Percentiles rank a stretch among this genome's conserved stretches.
Conservation (phyloP, 2,888 invertebrate genomes). For the Pheosia gnoma region DNA sequence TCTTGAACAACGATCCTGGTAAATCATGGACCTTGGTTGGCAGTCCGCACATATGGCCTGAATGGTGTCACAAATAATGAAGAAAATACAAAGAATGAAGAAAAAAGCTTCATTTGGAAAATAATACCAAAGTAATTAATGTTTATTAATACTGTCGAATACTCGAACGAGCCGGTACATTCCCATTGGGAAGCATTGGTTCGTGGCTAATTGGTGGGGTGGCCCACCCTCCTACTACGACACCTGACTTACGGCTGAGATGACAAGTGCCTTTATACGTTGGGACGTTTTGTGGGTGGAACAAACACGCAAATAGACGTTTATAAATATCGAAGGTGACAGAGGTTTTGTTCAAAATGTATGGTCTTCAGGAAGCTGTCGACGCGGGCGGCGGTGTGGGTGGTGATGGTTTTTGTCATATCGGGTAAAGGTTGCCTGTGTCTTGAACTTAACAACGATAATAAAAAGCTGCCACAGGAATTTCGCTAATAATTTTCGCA, state of each 20-base stretch:
- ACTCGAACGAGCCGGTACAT: slow-evolving; percentile 20
- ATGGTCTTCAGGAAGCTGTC: not conserved
- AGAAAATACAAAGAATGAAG: no score
- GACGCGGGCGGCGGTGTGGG: not conserved
- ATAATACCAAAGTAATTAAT: not conserved
- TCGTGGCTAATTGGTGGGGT: slow-evolving; percentile 42
- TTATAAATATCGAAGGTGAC: slow-evolving; percentile 19
- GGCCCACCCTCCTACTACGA: slow-evolving; percentile 12
- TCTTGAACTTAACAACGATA: no score
- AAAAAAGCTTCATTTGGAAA: no score
- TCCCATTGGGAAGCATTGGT: slow-evolving; percentile 37
- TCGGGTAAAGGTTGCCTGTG: not conserved
- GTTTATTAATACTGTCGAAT: not conserved
- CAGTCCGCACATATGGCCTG: no score
- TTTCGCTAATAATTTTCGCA: no score
- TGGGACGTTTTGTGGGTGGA: slow-evolving; percentile 11
- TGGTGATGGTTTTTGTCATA: not conserved
- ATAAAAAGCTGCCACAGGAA: no score
- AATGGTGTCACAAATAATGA: no score
- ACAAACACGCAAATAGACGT: slow-evolving; percentile 17
- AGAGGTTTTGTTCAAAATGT: not conserved
- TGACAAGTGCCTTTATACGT: slow-evolving; percentile 25
- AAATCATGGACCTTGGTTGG: no score
- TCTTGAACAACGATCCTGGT: no score
- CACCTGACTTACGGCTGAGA: slow-evolving; percentile 32